Evolutionary conservation across 2,888 invertebrate species (phyloP).

Genomic region (Caenorhabditis doughertyi): DNA sequence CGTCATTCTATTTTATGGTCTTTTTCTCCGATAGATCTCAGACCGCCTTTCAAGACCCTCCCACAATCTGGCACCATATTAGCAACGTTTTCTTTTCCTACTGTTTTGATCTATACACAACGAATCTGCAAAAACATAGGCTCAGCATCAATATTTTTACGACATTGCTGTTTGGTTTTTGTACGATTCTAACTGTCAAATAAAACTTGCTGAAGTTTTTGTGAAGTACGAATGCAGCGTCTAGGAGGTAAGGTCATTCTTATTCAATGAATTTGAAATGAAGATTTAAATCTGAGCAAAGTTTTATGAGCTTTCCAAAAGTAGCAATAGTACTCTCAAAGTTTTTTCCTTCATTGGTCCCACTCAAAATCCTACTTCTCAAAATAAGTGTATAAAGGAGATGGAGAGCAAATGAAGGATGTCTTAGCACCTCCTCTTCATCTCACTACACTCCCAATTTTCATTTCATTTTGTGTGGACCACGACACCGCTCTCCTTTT

Average conservation of each 20-base stretch:
- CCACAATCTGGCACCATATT: conserved; percentile 21
- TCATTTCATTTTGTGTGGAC: conserved; percentile 43
- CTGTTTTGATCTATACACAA: neutral
- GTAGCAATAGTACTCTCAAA: conserved; percentile 5
- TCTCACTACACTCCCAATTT: conserved; percentile 26
- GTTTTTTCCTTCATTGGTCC: neutral
- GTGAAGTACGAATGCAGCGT: conserved; percentile 36
- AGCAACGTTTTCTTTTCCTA: neutral
- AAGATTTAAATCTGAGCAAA: neutral
- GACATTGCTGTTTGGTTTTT: conserved; percentile 6
- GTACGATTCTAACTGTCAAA: neutral
- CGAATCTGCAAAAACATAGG: conserved; percentile 1
- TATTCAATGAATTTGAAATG: conserved; percentile 25
- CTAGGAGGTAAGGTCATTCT: conserved; percentile 40
- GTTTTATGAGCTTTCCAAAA: conserved; percentile 12
- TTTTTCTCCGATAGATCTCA: conserved; percentile 3
- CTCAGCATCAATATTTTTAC: neutral
- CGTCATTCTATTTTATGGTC: conserved; percentile 21
- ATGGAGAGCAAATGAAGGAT: conserved; percentile 35
- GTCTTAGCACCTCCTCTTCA: conserved; percentile 24
- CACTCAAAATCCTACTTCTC: neutral
- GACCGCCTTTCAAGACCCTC: conserved; percentile 8
- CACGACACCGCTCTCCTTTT: conserved; percentile 3
- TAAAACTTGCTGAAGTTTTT: too few species aligned
- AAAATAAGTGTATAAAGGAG: conserved; percentile 15